phyloP scores from a whole-genome alignment of 1,140 invertebrate species.

The Macrosteles quadrilineatus region DNA sequence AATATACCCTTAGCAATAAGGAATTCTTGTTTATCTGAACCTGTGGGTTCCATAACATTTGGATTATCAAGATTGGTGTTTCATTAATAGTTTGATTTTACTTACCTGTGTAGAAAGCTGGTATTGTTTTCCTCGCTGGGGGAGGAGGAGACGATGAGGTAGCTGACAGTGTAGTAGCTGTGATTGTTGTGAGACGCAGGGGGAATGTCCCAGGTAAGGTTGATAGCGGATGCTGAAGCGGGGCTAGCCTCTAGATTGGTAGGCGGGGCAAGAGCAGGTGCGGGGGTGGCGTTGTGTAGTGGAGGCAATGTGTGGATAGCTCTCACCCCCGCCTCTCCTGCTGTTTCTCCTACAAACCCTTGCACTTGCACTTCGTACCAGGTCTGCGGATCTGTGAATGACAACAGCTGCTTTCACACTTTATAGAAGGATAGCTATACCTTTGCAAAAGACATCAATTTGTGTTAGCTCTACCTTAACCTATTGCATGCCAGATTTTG shows the following conservation, averaged over 20 bases:
- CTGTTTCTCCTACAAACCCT: conserved; percentile 40
- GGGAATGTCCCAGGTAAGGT: conserved; percentile 53
- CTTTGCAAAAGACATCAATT: too few relatives aligned
- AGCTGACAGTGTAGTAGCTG: conserved; percentile 55
- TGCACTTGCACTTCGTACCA: conserved; percentile 52
- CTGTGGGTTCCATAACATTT: too few relatives aligned
- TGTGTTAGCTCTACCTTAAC: too few relatives aligned
- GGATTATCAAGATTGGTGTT: too few relatives aligned
- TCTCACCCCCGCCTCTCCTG: conserved; percentile 42
- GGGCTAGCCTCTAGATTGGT: conserved; percentile 54
- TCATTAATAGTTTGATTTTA: too few relatives aligned
- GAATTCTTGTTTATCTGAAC: too few relatives aligned
- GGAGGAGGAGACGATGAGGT: conserved; percentile 49
- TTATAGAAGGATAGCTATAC: too few relatives aligned
- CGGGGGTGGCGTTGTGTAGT: not conserved
- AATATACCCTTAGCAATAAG: too few relatives aligned
- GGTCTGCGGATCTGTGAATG: conserved; percentile 45
- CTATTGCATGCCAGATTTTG: too few relatives aligned
- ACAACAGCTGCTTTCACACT: too few relatives aligned
- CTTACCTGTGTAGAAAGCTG: conserved; percentile 47
- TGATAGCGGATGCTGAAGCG: conserved; percentile 53
- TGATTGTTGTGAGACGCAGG: conserved; percentile 39
- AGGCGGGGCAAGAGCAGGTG: conserved; percentile 44
- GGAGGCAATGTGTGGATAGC: conserved; percentile 43
- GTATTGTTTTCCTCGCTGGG: conserved; percentile 38